Evolutionary conservation across 2,888 invertebrate genomes (phyloP).

Genomic region (Cepaea hortensis): DNA sequence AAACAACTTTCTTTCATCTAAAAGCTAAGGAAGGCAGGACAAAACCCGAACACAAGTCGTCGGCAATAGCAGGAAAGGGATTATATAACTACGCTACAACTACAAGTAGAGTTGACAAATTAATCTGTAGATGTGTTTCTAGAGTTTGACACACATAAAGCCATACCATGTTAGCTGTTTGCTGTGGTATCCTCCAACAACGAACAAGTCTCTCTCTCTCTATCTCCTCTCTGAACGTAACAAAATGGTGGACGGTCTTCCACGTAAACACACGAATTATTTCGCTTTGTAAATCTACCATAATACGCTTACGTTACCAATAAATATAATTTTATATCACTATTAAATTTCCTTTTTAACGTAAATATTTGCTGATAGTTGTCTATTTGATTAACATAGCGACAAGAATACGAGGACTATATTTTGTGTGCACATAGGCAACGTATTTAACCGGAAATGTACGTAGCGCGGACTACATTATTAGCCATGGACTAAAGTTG

Average conservation of each 20-base stretch:
- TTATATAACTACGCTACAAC: too few relatives aligned
- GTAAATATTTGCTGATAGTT: not conserved
- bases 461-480: too few relatives aligned
- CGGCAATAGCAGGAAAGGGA: too few relatives aligned
- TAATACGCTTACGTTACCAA: not conserved
- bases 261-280: constrained; percentile 38
- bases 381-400: not conserved
- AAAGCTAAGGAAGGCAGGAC: too few relatives aligned
- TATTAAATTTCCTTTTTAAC: not conserved
- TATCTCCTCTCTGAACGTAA: constrained; percentile 32
- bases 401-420: not conserved
- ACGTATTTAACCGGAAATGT: not conserved
- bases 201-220: not conserved
- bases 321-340: not conserved
- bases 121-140: not conserved
- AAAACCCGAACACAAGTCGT: too few relatives aligned
- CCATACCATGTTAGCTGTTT: not conserved
- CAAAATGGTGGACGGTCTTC: constrained; percentile 46
- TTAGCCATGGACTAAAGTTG: too few relatives aligned
- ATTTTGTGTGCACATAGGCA: not conserved
- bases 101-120: not conserved
- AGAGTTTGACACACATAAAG: not conserved
- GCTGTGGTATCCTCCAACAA: not conserved
- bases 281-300: not conserved
- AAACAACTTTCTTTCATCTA: too few relatives aligned